These are phyloP conservation scores for Microplitis demolitor DNA, from an alignment of 1,140 invertebrate genomes.

Conservation along the genomic window DNA sequence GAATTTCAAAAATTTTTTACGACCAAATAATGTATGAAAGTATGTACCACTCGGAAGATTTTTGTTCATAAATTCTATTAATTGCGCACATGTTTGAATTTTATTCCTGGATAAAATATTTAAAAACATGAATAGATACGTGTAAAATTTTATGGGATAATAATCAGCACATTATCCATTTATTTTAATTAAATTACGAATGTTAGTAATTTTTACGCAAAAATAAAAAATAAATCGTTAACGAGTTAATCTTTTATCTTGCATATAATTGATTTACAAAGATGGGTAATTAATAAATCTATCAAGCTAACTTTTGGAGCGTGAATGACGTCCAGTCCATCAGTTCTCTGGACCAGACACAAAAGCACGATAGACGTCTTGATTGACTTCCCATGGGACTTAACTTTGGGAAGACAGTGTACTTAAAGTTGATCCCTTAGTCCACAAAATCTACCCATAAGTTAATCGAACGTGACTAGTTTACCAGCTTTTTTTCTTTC, in stretches of 20 bases:
- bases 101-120: no score
- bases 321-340: not conserved
- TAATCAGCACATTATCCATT: no score
- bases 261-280: not conserved
- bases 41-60: no score
- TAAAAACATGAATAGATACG: no score
- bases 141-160: no score
- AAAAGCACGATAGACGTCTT: slow-evolving; percentile 55
- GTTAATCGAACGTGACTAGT: slow-evolving; percentile 45
- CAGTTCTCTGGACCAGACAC: not conserved
- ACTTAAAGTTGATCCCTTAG: slow-evolving; percentile 55
- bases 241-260: no score
- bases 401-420: slow-evolving; percentile 50
- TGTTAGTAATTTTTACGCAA: no score
- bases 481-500: slow-evolving; percentile 28
- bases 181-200: no score
- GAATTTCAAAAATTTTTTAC: slow-evolving; percentile 2
- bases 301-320: not conserved
- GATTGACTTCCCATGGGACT: slow-evolving; percentile 62
- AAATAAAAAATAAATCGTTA: no score
- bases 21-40: not conserved
- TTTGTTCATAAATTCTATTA: no score
- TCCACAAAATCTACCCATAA: slow-evolving; percentile 41
- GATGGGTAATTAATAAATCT: not conserved
- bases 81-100: no score